Evolutionary conservation across 2,888 invertebrate species (phyloP), one percentile per base, ranked within the genome.

Genomic region (Brassicogethes aeneus): DNA sequence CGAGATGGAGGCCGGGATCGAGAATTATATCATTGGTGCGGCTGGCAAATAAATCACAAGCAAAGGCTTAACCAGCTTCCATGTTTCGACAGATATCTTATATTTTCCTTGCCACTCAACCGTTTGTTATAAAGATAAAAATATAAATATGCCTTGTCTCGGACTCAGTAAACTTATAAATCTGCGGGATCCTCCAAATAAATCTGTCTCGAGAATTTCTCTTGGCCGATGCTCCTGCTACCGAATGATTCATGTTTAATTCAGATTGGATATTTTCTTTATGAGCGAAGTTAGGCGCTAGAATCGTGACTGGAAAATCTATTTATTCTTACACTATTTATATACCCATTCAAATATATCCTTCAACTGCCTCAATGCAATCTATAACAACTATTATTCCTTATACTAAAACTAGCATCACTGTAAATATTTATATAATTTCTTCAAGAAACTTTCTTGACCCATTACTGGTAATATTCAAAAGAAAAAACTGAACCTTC

Each of bases 161-260:
- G 55, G 60, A 59, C 58, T 61, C 58, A 56, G 61, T 59, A 60
- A 63, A 63, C 64, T 62, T 60, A 62, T 62, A 61, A 62, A 62
- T 62, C 61, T 59, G 48, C 38, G 38, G 47, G 57, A 62, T 61
- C 55, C 52, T 48, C 39, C 45, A 51, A 53, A 61, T 59, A 62
- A 62, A 62, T 62, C 59, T 57, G 54, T 50, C 44, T 47, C 44
- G n/a, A 48, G 53, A 53, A 59, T 56, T 53, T 55, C 46, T n/a
- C n/a, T n/a, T 49, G 44, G 50, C 46, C 48, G 54, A 41, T 47
- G 42, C 48, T 36, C 37, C 45, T 50, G 48, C 51, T 48, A 52
- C 51, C 51, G 42, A 58, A 59, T 55, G 57, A 61, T 62, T 64
- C 61, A 64, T 64, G 62, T 64, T 62, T 63, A 64, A 65, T 64